Percentiles rank a stretch among this genome's conserved stretches.
These are phyloP conservation scores for Cecidostiba fungosa DNA, from an alignment of 2,888 invertebrate species.

Conservation along the genomic window DNA sequence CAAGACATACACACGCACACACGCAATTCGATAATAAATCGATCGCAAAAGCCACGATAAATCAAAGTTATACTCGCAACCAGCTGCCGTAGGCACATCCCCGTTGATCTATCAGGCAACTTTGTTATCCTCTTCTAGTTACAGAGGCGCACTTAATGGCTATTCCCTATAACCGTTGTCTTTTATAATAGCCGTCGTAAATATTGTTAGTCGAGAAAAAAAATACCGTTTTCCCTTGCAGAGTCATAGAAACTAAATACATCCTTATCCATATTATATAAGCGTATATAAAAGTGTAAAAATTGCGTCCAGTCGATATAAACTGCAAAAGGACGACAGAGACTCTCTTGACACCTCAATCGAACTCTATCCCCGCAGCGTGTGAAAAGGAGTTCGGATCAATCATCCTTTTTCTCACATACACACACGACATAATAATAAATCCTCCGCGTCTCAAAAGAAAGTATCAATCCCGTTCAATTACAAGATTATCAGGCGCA, in stretches of 20 bases:
- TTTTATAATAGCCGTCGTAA: constrained; percentile 11
- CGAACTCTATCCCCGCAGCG: not conserved
- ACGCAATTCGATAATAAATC: not conserved
- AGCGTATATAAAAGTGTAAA: not conserved
- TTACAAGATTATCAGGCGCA: constrained; percentile 17
- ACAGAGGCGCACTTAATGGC: constrained; percentile 11
- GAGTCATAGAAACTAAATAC: constrained; percentile 9
- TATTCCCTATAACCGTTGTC: constrained; percentile 17
- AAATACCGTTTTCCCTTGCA: not conserved
- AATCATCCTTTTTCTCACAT: not conserved
- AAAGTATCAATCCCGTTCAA: constrained; percentile 16
- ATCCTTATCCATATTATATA: too few species aligned
- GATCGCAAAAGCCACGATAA: not conserved
- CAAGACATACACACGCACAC: not conserved
- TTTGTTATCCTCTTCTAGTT: not conserved
- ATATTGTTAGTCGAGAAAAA: not conserved
- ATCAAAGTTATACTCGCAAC: not conserved
- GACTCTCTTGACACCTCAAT: not conserved
- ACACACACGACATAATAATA: not conserved
- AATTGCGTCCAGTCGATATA: not conserved
- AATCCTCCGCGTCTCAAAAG: not conserved
- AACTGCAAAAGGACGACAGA: not conserved
- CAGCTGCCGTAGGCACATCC: not conserved
- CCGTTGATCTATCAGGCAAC: constrained; percentile 9
- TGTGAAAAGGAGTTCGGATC: not conserved